Conservation (phyloP, 2,113 vertebrate species). For the Ardeotis arabs region DNA sequence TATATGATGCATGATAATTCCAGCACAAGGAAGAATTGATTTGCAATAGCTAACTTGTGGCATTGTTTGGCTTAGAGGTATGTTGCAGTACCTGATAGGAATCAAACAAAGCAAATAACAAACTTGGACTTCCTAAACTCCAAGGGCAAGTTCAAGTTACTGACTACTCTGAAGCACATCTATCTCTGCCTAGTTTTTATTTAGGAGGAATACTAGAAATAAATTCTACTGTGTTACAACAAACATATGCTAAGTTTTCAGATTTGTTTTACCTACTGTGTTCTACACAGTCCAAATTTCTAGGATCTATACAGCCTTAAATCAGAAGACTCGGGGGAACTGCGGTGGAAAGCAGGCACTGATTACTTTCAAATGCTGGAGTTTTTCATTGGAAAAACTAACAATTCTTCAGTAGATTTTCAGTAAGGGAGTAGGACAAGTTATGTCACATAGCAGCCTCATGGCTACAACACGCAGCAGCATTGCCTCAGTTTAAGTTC, state of each 20-base stretch:
- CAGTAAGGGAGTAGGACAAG: neutral
- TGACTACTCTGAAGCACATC: neutral
- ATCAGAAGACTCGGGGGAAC: neutral
- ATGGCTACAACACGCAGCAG: neutral
- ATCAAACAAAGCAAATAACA: neutral
- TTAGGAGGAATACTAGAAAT: neutral
- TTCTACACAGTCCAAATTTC: neutral
- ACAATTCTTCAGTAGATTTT: neutral
- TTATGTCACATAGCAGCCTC: neutral
- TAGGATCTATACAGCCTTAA: neutral
- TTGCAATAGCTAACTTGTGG: neutral
- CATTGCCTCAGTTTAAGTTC: neutral
- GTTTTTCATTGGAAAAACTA: neutral
- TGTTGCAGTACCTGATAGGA: neutral
- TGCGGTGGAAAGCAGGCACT: neutral
- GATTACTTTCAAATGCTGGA: neutral
- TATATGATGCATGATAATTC: neutral
- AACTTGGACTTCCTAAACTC: neutral
- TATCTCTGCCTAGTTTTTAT: neutral
- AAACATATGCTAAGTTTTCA: neutral
- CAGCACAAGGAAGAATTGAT: neutral
- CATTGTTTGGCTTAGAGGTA: neutral
- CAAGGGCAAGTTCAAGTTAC: neutral
- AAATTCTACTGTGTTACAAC: neutral
- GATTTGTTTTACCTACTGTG: too few species aligned